phyloP scores from a whole-genome alignment of 2,888 invertebrate genomes.

The Lycocerus yunnanus region DNA sequence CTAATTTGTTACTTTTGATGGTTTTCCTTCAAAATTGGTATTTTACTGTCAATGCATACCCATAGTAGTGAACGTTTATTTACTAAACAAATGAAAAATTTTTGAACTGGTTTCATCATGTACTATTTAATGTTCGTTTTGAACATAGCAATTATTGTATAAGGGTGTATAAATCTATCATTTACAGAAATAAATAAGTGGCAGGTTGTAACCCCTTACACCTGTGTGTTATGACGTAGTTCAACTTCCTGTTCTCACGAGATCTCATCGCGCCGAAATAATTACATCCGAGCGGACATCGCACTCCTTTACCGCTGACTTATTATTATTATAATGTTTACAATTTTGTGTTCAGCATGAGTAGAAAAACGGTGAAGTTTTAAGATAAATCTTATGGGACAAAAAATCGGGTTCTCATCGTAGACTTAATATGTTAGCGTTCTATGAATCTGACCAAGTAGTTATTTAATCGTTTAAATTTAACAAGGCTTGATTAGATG shows the following conservation, averaged over 20 bases:
- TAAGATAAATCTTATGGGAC: background rate
- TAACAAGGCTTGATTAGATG: background rate
- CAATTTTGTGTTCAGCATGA: constrained; percentile 17
- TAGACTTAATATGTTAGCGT: background rate
- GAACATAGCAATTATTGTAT: constrained; percentile 20
- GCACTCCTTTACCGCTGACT: constrained; percentile 29
- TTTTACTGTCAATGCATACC: background rate
- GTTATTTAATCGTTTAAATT: background rate
- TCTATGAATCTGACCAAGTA: background rate
- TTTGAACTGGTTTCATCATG: background rate
- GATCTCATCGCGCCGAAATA: constrained; percentile 56
- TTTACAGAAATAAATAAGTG: constrained; percentile 35
- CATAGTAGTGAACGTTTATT: background rate
- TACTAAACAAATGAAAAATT: background rate
- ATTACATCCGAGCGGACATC: constrained; percentile 52
- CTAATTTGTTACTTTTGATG: background rate
- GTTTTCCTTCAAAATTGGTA: background rate
- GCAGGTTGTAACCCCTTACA: constrained; percentile 49
- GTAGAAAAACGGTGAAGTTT: constrained; percentile 1
- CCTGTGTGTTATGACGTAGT: constrained; percentile 53
- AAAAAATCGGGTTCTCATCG: background rate
- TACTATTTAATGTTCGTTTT: background rate
- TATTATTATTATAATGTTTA: constrained; percentile 29
- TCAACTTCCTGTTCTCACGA: constrained; percentile 56
- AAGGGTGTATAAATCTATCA: constrained; percentile 21